Conservation (phyloP, 2,888 invertebrate genomes). For the Lasioglossum malachurum region DNA sequence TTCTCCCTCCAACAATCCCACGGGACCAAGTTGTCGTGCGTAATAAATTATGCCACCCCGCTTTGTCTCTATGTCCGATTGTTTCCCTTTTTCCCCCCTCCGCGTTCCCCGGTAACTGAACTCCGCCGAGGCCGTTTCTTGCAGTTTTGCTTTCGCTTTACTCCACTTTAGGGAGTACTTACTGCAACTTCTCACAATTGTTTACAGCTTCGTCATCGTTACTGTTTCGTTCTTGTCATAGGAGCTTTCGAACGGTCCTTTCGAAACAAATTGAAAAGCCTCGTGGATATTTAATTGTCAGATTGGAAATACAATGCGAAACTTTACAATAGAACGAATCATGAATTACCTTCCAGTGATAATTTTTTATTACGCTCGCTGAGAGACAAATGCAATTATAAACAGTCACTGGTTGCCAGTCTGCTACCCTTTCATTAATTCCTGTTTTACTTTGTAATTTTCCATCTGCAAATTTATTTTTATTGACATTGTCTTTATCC, state of each 20-base stretch:
- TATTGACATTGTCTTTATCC: background rate
- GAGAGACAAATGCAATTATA: background rate
- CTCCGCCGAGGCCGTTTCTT: constrained; percentile 42
- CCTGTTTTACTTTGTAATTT: background rate
- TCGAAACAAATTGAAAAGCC: background rate
- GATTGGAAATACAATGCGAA: background rate
- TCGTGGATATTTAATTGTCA: background rate
- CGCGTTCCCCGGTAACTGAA: background rate
- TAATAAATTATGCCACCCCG: constrained; percentile 64
- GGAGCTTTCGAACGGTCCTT: background rate
- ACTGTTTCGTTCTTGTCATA: background rate
- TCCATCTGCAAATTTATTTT: background rate
- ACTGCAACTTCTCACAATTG: constrained; percentile 22
- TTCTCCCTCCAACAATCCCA: constrained; percentile 31
- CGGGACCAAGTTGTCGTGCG: constrained; percentile 50
- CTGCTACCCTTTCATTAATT: background rate
- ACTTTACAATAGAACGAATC: background rate
- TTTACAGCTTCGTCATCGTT: constrained; percentile 50
- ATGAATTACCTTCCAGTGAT: background rate
- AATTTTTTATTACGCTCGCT: background rate
- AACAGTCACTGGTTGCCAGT: background rate
- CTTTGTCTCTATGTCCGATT: constrained; percentile 57
- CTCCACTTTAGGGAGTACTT: constrained; percentile 38
- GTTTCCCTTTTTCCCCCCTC: constrained; percentile 50
- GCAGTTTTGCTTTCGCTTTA: constrained; percentile 38